Percentiles rank a stretch among this genome's conserved stretches.
Evolutionary conservation across 2,113 vertebrate species (phyloP).

Genomic region (Cettia cetti): DNA sequence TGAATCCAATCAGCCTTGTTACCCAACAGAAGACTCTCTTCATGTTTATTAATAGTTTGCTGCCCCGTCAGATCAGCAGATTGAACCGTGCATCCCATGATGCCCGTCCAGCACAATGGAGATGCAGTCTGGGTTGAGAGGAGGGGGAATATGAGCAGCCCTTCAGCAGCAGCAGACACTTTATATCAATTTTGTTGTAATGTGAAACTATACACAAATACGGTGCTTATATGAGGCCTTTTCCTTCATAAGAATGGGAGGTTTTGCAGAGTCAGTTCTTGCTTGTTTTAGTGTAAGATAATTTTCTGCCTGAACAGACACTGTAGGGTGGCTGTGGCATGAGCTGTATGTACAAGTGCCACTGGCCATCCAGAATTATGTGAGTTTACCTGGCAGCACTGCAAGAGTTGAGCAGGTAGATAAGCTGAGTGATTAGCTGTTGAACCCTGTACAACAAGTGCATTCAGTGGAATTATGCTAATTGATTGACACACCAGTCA

Average conservation of each 20-base stretch:
- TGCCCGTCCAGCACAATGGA: not conserved
- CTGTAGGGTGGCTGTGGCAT: not conserved
- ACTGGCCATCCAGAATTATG: rapidly evolving
- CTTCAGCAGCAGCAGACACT: rapidly evolving
- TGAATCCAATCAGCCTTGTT: constrained; percentile 19
- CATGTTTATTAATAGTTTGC: constrained; percentile 26
- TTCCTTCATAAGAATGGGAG: not conserved
- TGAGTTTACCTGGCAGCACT: not conserved
- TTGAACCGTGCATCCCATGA: not conserved
- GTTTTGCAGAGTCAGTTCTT: not conserved
- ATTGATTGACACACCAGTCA: not conserved
- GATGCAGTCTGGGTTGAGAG: not conserved
- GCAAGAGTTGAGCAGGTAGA: not conserved
- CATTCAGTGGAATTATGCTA: not conserved
- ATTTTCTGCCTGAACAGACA: not conserved
- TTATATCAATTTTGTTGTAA: not conserved
- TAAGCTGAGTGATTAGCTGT: not conserved
- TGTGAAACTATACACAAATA: not conserved
- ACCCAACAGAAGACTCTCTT: constrained; percentile 19
- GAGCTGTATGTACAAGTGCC: not conserved
- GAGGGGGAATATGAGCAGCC: not conserved
- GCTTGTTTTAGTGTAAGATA: not conserved
- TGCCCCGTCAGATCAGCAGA: not conserved
- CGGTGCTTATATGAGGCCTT: not conserved
- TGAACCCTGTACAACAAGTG: not conserved